Conservation (phyloP, 2,113 vertebrate genomes). For the Lipophrys pholis region DNA sequence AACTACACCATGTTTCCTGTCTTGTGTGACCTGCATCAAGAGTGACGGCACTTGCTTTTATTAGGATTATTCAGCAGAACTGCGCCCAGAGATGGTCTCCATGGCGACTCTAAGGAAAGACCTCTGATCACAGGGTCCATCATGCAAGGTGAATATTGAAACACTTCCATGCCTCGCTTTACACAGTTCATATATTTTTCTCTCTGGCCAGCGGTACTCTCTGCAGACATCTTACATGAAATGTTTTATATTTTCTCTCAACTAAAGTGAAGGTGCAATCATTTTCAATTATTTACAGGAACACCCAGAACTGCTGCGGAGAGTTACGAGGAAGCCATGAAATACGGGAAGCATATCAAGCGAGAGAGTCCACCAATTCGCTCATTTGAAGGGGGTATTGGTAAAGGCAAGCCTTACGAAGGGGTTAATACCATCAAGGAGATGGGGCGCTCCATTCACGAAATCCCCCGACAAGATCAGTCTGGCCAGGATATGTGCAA, state of each 20-base stretch:
- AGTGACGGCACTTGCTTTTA: constrained; percentile 3
- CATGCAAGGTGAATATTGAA: constrained; percentile 90
- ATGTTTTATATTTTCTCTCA: too few relatives aligned
- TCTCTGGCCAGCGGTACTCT: too few relatives aligned
- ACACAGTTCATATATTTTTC: too few relatives aligned
- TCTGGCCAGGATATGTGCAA: constrained; percentile 91
- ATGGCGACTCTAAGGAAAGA: constrained; percentile 93
- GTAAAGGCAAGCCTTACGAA: constrained; percentile 96
- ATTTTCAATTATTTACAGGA: constrained; percentile 79
- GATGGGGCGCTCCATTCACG: constrained; percentile 97
- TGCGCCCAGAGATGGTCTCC: constrained; percentile 90
- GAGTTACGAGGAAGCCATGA: constrained; percentile 92
- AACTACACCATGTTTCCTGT: not conserved
- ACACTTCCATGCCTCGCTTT: too few relatives aligned
- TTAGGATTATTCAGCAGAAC: constrained; percentile 95
- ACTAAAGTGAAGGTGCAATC: not conserved
- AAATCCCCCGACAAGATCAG: constrained; percentile 95
- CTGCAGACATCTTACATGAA: too few relatives aligned
- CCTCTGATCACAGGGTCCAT: constrained; percentile 93
- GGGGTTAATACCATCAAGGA: constrained; percentile 97
- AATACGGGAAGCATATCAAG: constrained; percentile 97
- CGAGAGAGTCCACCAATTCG: constrained; percentile 94
- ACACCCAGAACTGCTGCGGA: constrained; percentile 93
- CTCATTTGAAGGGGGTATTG: constrained; percentile 94
- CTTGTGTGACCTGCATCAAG: not conserved